Evolutionary conservation across 2,888 invertebrate species (phyloP), one percentile per base, ranked within the genome.

Genomic region (Salpingus planirostris): DNA sequence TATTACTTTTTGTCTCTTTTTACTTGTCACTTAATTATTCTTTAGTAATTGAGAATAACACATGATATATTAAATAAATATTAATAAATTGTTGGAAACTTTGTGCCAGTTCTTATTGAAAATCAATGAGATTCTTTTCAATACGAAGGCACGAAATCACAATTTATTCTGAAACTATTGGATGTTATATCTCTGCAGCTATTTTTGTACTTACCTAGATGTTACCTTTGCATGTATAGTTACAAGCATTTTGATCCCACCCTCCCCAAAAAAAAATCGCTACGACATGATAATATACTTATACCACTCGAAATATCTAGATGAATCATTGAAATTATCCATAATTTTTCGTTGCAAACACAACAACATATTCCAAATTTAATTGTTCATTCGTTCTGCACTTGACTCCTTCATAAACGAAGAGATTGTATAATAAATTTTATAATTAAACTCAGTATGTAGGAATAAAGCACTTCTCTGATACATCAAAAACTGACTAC

Each of bases 181-280:
- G n/a, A n/a, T n/a, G n/a, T n/a, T n/a, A n/a, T n/a, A n/a, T n/a
- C n/a, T n/a, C n/a, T n/a, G n/a, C n/a, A n/a, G n/a, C n/a, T n/a
- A n/a, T n/a, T n/a, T n/a, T n/a, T n/a, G n/a, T n/a, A n/a, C n/a
- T n/a, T n/a, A n/a, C n/a, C n/a, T n/a, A n/a, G n/a, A n/a, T n/a
- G n/a, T n/a, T 33, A 32, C 29, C 31, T 18, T 21, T 39, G 44
- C 44, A 43, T 42, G 43, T 36, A 32, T 24, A 34, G 37, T 15
- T n/a, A 30, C 15, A 30, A 22, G 29, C 40, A 39, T 42, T 42
- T 34, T 36, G n/a, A n/a, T n/a, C 42, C 43, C 31, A 41, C 44
- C 45, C 40, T 39, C 42, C 44, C 43, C 40, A 36, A 33, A 36
- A 40, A 11, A 28, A 18, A 18, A 5, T 18, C 18, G 18, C n/a